A percentile compares a stretch with the other conserved stretches of the same genome.
Evolutionary conservation across 2,888 invertebrate genomes (phyloP).

Genomic region (Isoperla grammatica): DNA sequence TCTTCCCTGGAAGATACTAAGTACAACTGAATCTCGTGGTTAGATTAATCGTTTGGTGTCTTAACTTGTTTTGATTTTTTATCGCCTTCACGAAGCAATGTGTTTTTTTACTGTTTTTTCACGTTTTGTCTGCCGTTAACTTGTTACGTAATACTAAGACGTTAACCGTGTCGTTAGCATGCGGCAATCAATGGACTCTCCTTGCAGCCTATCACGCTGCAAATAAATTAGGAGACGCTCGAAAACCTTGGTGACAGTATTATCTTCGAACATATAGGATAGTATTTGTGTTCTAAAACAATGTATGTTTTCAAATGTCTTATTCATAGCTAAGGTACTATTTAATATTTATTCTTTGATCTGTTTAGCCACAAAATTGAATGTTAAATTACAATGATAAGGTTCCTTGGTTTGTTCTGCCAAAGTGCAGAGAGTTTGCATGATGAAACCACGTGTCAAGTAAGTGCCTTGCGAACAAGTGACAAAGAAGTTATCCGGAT

Average conservation of each 20-base stretch:
- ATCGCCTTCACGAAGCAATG: neutral
- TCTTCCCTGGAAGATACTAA: neutral
- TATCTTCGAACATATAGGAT: constrained; percentile 27
- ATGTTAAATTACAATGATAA: constrained; percentile 14
- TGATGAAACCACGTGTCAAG: constrained; percentile 19
- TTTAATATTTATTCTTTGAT: constrained; percentile 12
- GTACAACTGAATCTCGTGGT: constrained; percentile 11
- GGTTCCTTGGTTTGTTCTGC: constrained; percentile 13
- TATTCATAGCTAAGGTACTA: constrained; percentile 14
- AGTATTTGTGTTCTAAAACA: constrained; percentile 19
- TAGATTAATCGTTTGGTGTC: neutral
- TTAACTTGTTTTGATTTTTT: neutral
- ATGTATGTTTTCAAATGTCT: constrained; percentile 28
- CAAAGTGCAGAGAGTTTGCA: constrained; percentile 29
- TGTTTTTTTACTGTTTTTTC: neutral
- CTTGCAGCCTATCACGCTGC: no score
- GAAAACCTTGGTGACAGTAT: constrained; percentile 26
- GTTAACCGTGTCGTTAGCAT: no score
- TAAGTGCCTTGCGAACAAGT: constrained; percentile 32
- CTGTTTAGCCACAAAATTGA: neutral
- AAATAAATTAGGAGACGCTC: no score
- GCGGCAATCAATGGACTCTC: no score
- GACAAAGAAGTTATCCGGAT: constrained; percentile 22
- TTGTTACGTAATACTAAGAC: no score
- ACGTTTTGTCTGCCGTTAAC: neutral